A percentile compares a stretch with the other conserved stretches of the same genome.
These are phyloP conservation scores for Leucoraja ocellata DNA, from an alignment of 2,797 vertebrate species.

Conservation along the genomic window DNA sequence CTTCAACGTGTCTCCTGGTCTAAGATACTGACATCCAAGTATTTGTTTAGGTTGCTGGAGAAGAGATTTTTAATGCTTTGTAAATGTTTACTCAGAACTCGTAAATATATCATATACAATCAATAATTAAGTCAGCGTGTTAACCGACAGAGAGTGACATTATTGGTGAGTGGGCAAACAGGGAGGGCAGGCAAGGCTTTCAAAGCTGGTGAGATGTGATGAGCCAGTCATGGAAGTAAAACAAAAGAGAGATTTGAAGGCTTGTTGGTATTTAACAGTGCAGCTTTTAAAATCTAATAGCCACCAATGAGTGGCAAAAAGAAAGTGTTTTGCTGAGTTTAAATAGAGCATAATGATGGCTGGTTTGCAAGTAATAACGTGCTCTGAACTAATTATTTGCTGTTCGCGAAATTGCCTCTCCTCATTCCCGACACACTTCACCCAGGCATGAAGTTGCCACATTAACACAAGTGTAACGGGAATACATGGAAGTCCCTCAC, in stretches of 20 bases:
- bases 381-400: background rate
- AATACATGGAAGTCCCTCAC: no score
- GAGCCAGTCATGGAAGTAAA: background rate
- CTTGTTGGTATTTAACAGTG: background rate
- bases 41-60: background rate
- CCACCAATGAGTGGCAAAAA: background rate
- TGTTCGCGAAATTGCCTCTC: background rate
- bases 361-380: no score
- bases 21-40: no score
- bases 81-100: slow-evolving; percentile 14
- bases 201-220: background rate
- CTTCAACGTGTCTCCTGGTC: background rate
- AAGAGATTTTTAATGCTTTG: background rate
- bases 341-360: background rate
- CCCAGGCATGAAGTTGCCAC: background rate
- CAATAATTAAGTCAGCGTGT: background rate
- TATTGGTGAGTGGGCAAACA: background rate
- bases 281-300: background rate
- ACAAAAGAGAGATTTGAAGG: background rate
- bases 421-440: background rate
- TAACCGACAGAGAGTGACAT: background rate
- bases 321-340: background rate
- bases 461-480: background rate
- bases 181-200: background rate
- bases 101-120: background rate